Evolutionary conservation across 2,113 vertebrate species (phyloP).

Genomic region (Phrynocephalus versicolor): DNA sequence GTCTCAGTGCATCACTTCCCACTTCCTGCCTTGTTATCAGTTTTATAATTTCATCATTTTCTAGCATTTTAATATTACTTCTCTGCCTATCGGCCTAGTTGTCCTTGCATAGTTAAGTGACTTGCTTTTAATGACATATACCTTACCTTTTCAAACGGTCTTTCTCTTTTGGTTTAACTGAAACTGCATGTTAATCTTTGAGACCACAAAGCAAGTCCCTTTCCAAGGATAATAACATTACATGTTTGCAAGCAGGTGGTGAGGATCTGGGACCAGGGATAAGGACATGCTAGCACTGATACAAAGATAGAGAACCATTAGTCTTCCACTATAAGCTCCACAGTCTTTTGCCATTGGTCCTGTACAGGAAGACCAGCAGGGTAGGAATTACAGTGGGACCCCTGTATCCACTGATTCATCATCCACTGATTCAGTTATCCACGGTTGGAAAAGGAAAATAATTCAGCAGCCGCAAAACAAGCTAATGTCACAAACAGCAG

Average conservation of each 20-base stretch:
- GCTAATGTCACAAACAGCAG: no score
- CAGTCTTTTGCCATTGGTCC: no score
- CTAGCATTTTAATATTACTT: neutral
- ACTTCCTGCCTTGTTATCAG: neutral
- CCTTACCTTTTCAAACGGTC: neutral
- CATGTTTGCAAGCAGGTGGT: neutral
- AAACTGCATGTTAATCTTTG: neutral
- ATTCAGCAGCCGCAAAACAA: no score
- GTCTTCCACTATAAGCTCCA: neutral
- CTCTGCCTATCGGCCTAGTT: neutral
- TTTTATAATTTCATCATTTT: neutral
- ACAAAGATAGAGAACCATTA: neutral
- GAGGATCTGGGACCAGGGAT: neutral
- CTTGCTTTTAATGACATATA: neutral
- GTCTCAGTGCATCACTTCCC: slow-evolving; percentile 50
- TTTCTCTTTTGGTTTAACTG: neutral
- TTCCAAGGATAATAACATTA: neutral
- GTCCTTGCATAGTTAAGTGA: neutral
- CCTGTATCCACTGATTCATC: no score
- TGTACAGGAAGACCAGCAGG: no score
- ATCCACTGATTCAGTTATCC: no score
- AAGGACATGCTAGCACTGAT: neutral
- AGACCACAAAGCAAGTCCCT: neutral
- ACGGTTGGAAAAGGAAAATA: no score
- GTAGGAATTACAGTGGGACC: no score